Base-by-base conservation (phyloP, 2,797 vertebrate species). In the Poecilia velifera region DNA sequence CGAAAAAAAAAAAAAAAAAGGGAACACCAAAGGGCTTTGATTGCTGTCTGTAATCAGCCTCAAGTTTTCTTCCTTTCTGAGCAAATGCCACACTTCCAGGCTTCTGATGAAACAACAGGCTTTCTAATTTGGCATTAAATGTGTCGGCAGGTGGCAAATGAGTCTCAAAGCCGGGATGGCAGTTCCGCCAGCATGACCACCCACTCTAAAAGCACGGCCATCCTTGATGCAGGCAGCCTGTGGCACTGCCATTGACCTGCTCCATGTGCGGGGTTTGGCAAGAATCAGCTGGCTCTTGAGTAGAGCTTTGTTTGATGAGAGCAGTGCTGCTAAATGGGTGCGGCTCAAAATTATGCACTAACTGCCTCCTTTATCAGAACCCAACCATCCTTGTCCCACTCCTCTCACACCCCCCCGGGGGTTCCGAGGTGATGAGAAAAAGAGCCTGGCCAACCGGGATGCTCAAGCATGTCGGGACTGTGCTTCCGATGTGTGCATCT, bases 111-210 rank as follows among this genome's bases (percentile, higher is more conserved):
- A 91, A 93, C 92, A 91, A 89, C 89, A 90, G 85, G 87, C 85
- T 83, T 83, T 83, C 85, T 91, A 92, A 95, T 93, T 93, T 92
- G 92, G 89, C 89, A 92, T 89, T 87, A 90, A 92, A 90, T 87
- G 85, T 76, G 74, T 79, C 91, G 87, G 92, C 91, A 90, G 92
- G 92, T 89, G 91, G 92, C 74, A 92, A 93, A 93, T 91, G 85
- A 92, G 81, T 90, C 89, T 86, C 82, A 88, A 84, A 89, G 86
- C 78, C 84, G 1, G 77, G 71, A 83, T 81, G 84, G 80, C 82
- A 81, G 85, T 84, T 86, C 82, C 77, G 86, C 78, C 90, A 88
- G 87, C 87, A 88, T 76, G 90, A 78, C 76, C 88, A 82, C 91
- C 90, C 89, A 87, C 91, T 88, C 83, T 79, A 31, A 86, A 77